Evolutionary conservation across 37 sponge, comb jelly and placozoan genomes (phyloP).

Genomic region (Tethya wilhelma): DNA sequence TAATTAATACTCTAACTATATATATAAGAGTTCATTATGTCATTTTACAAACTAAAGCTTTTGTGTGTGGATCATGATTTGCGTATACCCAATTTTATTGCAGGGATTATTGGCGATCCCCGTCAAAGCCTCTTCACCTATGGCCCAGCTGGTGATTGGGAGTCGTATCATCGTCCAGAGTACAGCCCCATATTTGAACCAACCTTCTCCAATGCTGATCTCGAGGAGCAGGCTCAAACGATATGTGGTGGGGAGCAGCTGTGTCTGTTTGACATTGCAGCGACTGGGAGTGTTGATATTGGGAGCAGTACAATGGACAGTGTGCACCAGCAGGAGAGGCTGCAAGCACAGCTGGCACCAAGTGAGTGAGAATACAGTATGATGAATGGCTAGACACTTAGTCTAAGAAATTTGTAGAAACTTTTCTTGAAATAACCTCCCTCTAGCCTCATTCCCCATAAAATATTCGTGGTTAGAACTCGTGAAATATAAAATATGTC

Average conservation of each 20-base stretch:
- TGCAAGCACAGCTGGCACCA: background rate
- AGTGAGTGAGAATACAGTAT: background rate
- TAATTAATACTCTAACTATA: too few species aligned
- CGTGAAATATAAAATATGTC: too few species aligned
- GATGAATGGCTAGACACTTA: background rate
- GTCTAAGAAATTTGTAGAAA: too few species aligned
- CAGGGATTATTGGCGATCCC: constrained; percentile 50
- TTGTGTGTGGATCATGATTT: too few species aligned
- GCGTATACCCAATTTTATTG: too few species aligned
- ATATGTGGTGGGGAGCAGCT: background rate
- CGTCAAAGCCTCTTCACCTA: constrained; percentile 54
- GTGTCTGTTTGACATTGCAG: background rate
- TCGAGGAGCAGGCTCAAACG: background rate
- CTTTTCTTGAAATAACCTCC: too few species aligned
- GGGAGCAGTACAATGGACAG: background rate
- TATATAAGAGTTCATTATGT: too few species aligned
- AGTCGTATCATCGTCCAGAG: constrained; percentile 26
- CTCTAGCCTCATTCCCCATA: too few species aligned
- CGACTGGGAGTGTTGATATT: background rate
- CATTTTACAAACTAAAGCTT: too few species aligned
- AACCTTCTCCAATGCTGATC: background rate
- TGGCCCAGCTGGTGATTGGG: constrained; percentile 25
- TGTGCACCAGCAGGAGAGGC: background rate
- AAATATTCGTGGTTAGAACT: too few species aligned
- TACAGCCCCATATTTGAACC: background rate